These are phyloP conservation scores for Heterodera carotae DNA, from an alignment of 1,140 invertebrate species.

Conservation along the genomic window DNA sequence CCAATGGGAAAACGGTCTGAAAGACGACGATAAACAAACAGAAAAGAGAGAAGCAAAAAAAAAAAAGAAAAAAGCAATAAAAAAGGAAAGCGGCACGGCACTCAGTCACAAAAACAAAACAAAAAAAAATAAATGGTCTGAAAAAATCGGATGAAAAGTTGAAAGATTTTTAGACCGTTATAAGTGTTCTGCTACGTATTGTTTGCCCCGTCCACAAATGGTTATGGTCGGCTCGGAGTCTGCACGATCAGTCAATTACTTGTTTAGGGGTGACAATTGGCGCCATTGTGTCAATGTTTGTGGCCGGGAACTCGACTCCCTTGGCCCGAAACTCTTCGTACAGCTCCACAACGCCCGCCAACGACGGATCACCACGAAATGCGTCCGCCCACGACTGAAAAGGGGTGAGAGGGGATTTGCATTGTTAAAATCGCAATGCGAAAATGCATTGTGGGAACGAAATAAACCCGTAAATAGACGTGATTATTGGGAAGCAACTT, in stretches of 20 bases:
- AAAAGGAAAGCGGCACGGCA: slow-evolving; percentile 30
- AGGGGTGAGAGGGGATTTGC: neutral
- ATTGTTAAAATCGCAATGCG: too few species aligned
- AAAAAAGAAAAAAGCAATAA: neutral
- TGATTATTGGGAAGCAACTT: too few species aligned
- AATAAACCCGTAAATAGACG: too few species aligned
- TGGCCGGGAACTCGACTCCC: slow-evolving; percentile 95
- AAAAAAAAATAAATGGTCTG: too few species aligned
- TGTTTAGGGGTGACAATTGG: slow-evolving; percentile 94
- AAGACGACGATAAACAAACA: neutral
- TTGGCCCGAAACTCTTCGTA: slow-evolving; percentile 91
- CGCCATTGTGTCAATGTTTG: slow-evolving; percentile 88
- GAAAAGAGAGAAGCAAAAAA: neutral
- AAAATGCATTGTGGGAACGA: too few species aligned
- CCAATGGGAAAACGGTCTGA: neutral
- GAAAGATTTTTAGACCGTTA: too few species aligned
- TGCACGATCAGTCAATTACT: too few species aligned
- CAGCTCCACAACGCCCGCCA: slow-evolving; percentile 86
- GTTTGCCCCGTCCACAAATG: too few species aligned
- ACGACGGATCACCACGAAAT: slow-evolving; percentile 83
- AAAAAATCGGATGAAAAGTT: too few species aligned
- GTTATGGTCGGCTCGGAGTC: too few species aligned
- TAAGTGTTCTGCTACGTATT: too few species aligned
- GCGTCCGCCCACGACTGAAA: slow-evolving; percentile 89
- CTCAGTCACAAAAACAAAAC: too few species aligned